A percentile compares a stretch with the other conserved stretches of the same genome.
Conservation (phyloP, 2,113 vertebrate species). For the Colaptes auratus region DNA sequence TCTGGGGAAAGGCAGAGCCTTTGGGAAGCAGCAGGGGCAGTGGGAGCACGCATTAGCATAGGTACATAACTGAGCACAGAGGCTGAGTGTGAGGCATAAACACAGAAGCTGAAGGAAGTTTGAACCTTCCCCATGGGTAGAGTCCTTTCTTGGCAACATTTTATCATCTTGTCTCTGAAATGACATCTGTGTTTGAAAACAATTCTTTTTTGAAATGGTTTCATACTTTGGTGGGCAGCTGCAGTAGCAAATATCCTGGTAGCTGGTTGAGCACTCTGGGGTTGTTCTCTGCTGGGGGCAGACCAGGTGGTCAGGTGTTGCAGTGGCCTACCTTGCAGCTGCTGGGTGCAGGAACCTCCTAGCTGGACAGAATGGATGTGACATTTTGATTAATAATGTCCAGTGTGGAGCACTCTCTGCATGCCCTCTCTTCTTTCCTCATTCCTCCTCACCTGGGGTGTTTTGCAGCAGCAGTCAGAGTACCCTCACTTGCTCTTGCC, state of each 20-base stretch:
- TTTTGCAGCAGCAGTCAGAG: neutral
- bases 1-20: neutral
- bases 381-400: neutral
- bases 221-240: neutral
- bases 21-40: neutral
- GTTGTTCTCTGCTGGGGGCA: neutral
- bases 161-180: neutral
- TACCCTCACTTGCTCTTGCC: neutral
- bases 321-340: neutral
- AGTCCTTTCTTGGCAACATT: neutral
- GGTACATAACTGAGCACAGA: neutral
- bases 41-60: neutral
- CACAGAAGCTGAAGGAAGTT: neutral
- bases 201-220: neutral
- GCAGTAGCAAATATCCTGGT: neutral
- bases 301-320: rapidly evolving
- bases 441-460: neutral
- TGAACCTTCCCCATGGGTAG: neutral
- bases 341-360: neutral
- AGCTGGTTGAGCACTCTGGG: rapidly evolving
- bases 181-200: neutral
- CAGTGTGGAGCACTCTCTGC: neutral
- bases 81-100: neutral
- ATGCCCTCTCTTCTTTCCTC: neutral
- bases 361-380: neutral